Conservation (phyloP, 2,113 vertebrate species). For the Ammodytes dubius region DNA sequence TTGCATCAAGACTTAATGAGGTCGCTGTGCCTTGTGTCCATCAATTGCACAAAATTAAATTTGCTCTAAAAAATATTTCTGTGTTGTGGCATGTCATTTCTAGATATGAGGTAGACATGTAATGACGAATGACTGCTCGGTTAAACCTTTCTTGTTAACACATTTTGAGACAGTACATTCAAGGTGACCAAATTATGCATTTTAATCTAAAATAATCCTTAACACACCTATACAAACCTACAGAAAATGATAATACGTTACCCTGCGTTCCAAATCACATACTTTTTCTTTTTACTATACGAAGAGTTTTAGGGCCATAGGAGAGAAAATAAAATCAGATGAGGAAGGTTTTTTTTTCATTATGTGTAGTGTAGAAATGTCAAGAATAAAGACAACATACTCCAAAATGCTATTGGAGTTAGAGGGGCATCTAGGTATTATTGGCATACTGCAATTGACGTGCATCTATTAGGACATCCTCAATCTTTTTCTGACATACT, state of each 20-base stretch:
- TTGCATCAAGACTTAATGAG: slow-evolving; percentile 46
- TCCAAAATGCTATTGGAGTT: too few relatives aligned
- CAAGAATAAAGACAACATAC: too few relatives aligned
- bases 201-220: neutral
- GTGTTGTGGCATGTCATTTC: slow-evolving; percentile 4
- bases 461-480: too few relatives aligned
- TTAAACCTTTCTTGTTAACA: neutral
- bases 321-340: too few relatives aligned
- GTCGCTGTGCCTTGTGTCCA: slow-evolving; percentile 11
- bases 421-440: too few relatives aligned
- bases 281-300: too few relatives aligned
- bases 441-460: too few relatives aligned
- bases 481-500: too few relatives aligned
- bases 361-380: too few relatives aligned
- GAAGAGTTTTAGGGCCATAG: too few relatives aligned
- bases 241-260: neutral
- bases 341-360: too few relatives aligned
- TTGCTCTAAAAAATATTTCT: neutral
- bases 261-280: too few relatives aligned
- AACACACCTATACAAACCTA: neutral
- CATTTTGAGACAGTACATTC: neutral
- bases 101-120: neutral
- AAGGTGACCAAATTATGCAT: neutral
- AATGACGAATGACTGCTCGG: slow-evolving; percentile 15
- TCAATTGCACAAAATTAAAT: slow-evolving; percentile 16